Evolutionary conservation across 2,797 vertebrate species (phyloP), one percentile per base, ranked within the genome.

Genomic region (Melanotaenia maccullochi): DNA sequence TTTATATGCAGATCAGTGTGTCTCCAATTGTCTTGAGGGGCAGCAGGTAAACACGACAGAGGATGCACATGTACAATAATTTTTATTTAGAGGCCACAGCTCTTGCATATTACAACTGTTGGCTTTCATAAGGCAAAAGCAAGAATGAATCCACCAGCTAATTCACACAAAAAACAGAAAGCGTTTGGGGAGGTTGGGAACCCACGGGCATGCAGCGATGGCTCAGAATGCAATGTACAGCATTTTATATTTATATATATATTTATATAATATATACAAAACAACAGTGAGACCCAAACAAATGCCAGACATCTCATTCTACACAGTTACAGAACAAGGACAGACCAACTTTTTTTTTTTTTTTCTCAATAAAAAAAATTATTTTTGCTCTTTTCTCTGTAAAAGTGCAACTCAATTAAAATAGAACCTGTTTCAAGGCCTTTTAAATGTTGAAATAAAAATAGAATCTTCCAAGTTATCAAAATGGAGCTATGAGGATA

Each of bases 111-210:
- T 96, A 96, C 96, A 98, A 98, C 97, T 97, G 97, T 99, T 94
- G 97, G 97, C 98, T 96, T 96, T 95, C 95, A 96, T 97, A 99
- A 99, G 97, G 97, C 97, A 97, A 97, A 99, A 97, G 97, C 97
- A 97, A 97, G 95, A 98, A 94, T 97, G 95, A 96, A 95, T 94
- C 92, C 96, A 99, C 97, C 96, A 97, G 96, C 93, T 94, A 96
- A 93, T 95, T 96, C 95, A 97, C 96, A 98, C 95, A 94, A 93
- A 97, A 96, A 93, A 96, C 93, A 94, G 94, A 93, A 92, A 95
- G 96, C 95, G 88, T 92, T 94, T 92, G 90, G 94, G 95, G 90
- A 91, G 82, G 93, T 93, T 94, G 81, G 79, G 91, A 92, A 93
- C 94, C 94, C 93, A 93, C 93, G 92, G 93, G 94, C 96, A 95